Conservation (phyloP, 1,140 invertebrate genomes). For the Octopus bimaculoides region DNA sequence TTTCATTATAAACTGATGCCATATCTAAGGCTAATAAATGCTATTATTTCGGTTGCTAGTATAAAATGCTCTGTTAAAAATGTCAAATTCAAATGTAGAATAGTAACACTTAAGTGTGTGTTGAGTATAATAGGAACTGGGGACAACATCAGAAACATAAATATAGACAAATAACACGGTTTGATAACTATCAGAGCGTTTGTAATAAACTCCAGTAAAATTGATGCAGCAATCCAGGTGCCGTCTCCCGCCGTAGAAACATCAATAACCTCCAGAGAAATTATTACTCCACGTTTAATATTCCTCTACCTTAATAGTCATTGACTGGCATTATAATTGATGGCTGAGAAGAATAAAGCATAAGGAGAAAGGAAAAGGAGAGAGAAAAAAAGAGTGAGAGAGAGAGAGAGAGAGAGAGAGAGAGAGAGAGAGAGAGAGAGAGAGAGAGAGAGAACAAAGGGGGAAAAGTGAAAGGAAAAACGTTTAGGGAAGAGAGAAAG, state of each 20-base stretch:
- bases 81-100: too few relatives aligned
- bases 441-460: background rate
- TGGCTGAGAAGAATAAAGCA: background rate
- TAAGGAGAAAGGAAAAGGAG: background rate
- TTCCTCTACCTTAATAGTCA: background rate
- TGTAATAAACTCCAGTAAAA: background rate
- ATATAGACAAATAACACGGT: background rate
- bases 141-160: too few relatives aligned
- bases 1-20: too few relatives aligned
- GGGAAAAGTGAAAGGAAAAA: slow-evolving; percentile 13
- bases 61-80: too few relatives aligned
- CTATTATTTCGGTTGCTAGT: too few relatives aligned
- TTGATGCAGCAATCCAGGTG: background rate
- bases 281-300: background rate
- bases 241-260: background rate
- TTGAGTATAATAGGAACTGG: too few relatives aligned
- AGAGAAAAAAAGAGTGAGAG: background rate
- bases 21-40: too few relatives aligned
- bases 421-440: slow-evolving; percentile 22
- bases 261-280: background rate
- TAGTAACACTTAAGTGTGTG: too few relatives aligned
- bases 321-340: background rate
- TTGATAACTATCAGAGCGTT: background rate
- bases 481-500: slow-evolving; percentile 12
- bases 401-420: slow-evolving; percentile 17